phyloP scores from a whole-genome alignment of 1,140 invertebrate genomes.

The Hormaphis cornu region DNA sequence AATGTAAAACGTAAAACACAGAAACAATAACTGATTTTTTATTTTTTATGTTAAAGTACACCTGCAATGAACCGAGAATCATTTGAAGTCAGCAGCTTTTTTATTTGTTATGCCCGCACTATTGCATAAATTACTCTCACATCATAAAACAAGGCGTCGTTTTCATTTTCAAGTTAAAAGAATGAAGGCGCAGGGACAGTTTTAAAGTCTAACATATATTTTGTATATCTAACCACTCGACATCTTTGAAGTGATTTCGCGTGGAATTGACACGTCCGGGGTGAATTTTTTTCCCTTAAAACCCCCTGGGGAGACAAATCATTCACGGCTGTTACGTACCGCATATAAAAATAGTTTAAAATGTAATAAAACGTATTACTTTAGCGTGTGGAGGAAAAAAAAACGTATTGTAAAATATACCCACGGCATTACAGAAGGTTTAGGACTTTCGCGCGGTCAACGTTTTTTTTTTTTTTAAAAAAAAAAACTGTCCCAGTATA shows the following conservation, averaged over 20 bases:
- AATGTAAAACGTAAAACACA: too few relatives aligned
- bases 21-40: too few relatives aligned
- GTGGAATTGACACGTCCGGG: slow-evolving; percentile 27
- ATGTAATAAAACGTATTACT: slow-evolving; percentile 31
- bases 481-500: slow-evolving; percentile 3
- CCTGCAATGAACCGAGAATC: background rate
- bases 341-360: slow-evolving; percentile 32
- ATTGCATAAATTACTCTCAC: background rate
- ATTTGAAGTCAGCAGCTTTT: background rate
- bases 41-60: too few relatives aligned
- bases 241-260: slow-evolving; percentile 26
- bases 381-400: background rate
- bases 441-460: slow-evolving; percentile 29
- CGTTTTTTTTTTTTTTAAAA: slow-evolving; percentile 14
- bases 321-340: slow-evolving; percentile 27
- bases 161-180: slow-evolving; percentile 4
- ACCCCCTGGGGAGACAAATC: slow-evolving; percentile 22
- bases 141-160: background rate
- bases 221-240: slow-evolving; percentile 13
- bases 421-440: slow-evolving; percentile 15
- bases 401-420: slow-evolving; percentile 23
- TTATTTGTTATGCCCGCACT: background rate
- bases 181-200: background rate
- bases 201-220: slow-evolving; percentile 15
- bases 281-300: slow-evolving; percentile 27